Evolutionary conservation across 1,140 invertebrate species (phyloP).

Genomic region (Microplitis demolitor): DNA sequence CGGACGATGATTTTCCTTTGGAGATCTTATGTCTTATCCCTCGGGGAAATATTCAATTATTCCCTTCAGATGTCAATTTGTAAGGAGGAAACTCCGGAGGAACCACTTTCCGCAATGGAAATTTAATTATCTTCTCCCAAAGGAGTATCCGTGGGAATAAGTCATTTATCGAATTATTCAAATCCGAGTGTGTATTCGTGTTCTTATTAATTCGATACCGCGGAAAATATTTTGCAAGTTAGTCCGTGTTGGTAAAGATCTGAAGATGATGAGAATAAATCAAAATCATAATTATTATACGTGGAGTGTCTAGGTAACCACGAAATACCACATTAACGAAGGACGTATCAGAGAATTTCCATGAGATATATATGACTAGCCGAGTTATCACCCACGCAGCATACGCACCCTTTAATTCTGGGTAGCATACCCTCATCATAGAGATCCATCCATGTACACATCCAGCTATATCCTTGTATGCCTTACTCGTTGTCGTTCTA

Average conservation of each 20-base stretch:
- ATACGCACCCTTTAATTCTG: conserved; percentile 16
- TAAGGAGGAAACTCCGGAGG: conserved; percentile 35
- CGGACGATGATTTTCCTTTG: conserved; percentile 1
- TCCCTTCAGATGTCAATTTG: conserved; percentile 48
- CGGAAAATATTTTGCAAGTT: background rate
- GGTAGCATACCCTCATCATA: too few relatives aligned
- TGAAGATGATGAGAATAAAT: background rate
- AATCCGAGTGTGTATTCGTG: conserved; percentile 45
- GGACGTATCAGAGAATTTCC: background rate
- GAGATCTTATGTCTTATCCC: conserved; percentile 31
- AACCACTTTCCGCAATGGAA: conserved; percentile 40
- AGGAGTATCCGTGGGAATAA: conserved; percentile 30
- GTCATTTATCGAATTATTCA: conserved; percentile 40
- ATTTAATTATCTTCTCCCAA: conserved; percentile 45
- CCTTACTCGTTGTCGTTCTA: background rate
- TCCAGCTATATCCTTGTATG: background rate
- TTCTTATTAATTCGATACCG: conserved; percentile 35
- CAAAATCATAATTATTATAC: too few relatives aligned
- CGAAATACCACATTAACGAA: background rate
- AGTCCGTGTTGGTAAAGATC: background rate
- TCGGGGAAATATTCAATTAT: conserved; percentile 49
- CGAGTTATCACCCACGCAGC: conserved; percentile 13
- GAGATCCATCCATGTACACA: background rate
- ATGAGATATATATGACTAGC: background rate
- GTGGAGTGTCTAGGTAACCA: too few relatives aligned